Base-by-base conservation (phyloP, 2,113 vertebrate genomes). In the Martes martes region DNA sequence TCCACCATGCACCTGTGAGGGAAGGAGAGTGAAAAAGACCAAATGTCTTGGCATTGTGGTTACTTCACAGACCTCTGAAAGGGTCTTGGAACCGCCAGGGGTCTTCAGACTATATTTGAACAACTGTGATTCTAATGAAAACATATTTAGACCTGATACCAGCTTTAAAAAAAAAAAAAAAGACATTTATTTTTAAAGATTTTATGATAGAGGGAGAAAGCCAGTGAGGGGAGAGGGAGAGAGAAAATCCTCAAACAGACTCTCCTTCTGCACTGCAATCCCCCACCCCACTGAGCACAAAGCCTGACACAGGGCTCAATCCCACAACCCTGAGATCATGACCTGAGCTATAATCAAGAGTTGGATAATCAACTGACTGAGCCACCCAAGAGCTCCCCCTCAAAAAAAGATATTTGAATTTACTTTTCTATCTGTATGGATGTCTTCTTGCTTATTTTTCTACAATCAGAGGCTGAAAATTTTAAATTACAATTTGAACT, bases 361-460 rank as follows among this genome's bases (percentile, higher is more conserved):
- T 45, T 15, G 24, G 36, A 45, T 39, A 2, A 13, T 76, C 39
- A 45, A 26, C 23, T 42, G 39, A 74, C 73, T 45, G 39, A 45
- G 73, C 39, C 39, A 45, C 23, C 13, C 73, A 45, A 26, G 73
- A 3, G 24, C 39, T 24, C 6, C 61, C 42, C 74, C 82, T 18
- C 18, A 42, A 65, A 55, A 26, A 65, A 80, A 79, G 2, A 7
- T 26, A 63, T 24, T 61, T 59, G 18, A 52, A 52, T 84, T 89
- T 86, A 59, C 47, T 84, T 95, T 65, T 57, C 47, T 47, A 69
- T 42, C 11, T 31, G 28, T 71, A 31, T n/a, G 47, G 10, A 42
- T 82, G 33, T 95, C 42, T 81, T 93, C 82, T 83, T 85, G 71
- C 71, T 89, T 91, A 88, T 82, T 96, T 88, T 93, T 96, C 85